Percentiles rank a stretch among this genome's conserved stretches.
phyloP scores from a whole-genome alignment of 37 sponge, comb jelly and placozoan species.

The Eunapius fragilis region DNA sequence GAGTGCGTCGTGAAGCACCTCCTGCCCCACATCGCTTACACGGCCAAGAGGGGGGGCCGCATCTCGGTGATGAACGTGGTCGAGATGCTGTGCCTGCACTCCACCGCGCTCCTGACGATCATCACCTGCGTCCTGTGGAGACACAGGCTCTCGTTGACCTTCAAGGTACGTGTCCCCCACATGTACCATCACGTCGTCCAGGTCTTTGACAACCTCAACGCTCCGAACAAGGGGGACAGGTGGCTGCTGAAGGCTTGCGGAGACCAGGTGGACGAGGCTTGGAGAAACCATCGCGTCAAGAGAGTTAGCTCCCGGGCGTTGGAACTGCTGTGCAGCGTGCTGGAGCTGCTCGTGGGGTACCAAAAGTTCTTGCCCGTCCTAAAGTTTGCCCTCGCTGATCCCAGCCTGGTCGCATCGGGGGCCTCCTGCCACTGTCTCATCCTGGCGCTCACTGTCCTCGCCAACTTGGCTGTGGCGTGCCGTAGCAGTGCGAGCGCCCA shows the following conservation, averaged over 20 bases:
- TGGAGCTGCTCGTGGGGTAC: slow-evolving; percentile 35
- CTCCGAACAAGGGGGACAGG: not conserved
- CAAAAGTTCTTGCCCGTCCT: slow-evolving; percentile 24
- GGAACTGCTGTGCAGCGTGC: slow-evolving; percentile 2
- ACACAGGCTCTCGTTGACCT: not conserved
- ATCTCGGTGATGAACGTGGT: slow-evolving; percentile 34
- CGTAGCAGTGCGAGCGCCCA: too few species aligned
- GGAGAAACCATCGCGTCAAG: too few species aligned
- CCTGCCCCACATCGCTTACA: slow-evolving; percentile 23
- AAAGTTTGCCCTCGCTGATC: slow-evolving; percentile 23
- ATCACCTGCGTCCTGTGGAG: slow-evolving; percentile 7
- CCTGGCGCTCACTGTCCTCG: slow-evolving; percentile 43
- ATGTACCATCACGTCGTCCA: slow-evolving; percentile 38
- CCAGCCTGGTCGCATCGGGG: slow-evolving; percentile 2
- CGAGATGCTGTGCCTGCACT: slow-evolving; percentile 28
- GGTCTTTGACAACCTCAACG: slow-evolving; percentile 54
- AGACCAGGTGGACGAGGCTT: not conserved
- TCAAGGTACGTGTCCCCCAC: slow-evolving; percentile 8
- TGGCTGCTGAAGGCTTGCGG: slow-evolving; percentile 31
- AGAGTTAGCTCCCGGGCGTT: not conserved
- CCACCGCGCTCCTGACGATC: slow-evolving; percentile 37
- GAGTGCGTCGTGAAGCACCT: slow-evolving; percentile 34
- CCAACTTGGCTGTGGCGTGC: slow-evolving; percentile 15
- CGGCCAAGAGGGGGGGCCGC: not conserved
- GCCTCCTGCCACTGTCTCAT: slow-evolving; percentile 35